phyloP scores from a whole-genome alignment of 2,113 vertebrate species.

The Cyprinodon brontotheroides region DNA sequence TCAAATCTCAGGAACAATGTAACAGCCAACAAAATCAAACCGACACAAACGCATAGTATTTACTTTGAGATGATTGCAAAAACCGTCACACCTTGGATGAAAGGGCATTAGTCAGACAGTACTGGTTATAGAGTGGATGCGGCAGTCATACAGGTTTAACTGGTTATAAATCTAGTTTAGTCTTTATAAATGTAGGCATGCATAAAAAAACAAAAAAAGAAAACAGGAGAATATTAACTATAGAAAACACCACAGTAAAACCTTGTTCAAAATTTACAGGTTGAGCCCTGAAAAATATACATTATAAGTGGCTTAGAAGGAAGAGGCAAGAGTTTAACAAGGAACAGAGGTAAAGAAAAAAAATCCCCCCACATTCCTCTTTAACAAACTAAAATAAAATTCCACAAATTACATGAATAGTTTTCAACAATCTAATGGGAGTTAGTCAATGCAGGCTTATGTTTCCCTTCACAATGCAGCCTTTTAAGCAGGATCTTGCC shows the following conservation, averaged over 20 bases:
- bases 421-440: not conserved
- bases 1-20: constrained; percentile 7
- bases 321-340: not conserved
- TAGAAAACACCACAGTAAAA: too few relatives aligned
- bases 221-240: not conserved
- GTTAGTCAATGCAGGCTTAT: not conserved
- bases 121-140: constrained; percentile 33
- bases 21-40: constrained; percentile 48
- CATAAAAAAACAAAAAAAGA: not conserved
- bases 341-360: too few relatives aligned
- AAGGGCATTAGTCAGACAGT: constrained; percentile 34
- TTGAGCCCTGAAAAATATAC: too few relatives aligned
- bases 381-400: not conserved
- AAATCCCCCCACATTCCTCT: not conserved
- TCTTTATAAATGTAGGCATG: not conserved
- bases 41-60: constrained; percentile 36
- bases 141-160: constrained; percentile 51
- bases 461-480: not conserved
- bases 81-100: constrained; percentile 46
- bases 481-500: not conserved
- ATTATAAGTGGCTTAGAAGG: too few relatives aligned
- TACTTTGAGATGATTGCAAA: constrained; percentile 26
- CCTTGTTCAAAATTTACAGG: too few relatives aligned
- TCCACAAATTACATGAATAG: not conserved
- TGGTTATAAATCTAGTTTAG: constrained; percentile 40